Percentiles rank a stretch among this genome's conserved stretches.
Conservation (phyloP, 2,113 vertebrate species). For the Phyllopteryx taeniolatus region DNA sequence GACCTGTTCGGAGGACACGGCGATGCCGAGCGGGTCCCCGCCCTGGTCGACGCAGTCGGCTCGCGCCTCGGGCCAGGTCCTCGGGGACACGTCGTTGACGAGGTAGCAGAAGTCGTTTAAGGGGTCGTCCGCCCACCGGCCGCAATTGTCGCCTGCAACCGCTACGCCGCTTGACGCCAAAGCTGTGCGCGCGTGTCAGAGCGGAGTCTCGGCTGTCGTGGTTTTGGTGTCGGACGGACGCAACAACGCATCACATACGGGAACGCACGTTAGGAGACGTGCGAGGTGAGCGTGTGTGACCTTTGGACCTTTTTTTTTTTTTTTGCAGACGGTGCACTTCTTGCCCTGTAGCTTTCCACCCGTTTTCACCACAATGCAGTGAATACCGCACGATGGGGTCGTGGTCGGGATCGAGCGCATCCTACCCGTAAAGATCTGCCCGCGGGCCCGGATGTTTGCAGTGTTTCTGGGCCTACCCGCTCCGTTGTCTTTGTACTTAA, state of each 20-base stretch:
- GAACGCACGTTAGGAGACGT: too few species aligned
- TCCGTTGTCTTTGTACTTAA: conserved; percentile 67
- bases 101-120: conserved; percentile 77
- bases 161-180: not conserved
- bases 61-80: conserved; percentile 72
- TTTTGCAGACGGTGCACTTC: too few species aligned
- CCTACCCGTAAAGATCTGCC: conserved; percentile 77
- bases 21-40: conserved; percentile 74
- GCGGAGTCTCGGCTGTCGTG: not conserved
- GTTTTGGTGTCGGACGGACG: too few species aligned
- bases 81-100: conserved; percentile 65
- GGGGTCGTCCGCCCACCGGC: conserved; percentile 67
- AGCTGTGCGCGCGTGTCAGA: too few species aligned
- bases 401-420: not conserved
- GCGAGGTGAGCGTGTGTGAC: not conserved
- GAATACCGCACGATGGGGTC: not conserved
- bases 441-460: conserved; percentile 69
- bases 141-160: conserved; percentile 70
- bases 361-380: conserved; percentile 5
- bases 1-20: conserved; percentile 67
- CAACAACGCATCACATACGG: too few species aligned
- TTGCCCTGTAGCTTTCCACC: too few species aligned
- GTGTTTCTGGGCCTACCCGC: conserved; percentile 68
- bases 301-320: too few species aligned
- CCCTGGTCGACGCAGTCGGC: conserved; percentile 75